Conservation (phyloP, 2,888 invertebrate species). For the Eudemis profundana region DNA sequence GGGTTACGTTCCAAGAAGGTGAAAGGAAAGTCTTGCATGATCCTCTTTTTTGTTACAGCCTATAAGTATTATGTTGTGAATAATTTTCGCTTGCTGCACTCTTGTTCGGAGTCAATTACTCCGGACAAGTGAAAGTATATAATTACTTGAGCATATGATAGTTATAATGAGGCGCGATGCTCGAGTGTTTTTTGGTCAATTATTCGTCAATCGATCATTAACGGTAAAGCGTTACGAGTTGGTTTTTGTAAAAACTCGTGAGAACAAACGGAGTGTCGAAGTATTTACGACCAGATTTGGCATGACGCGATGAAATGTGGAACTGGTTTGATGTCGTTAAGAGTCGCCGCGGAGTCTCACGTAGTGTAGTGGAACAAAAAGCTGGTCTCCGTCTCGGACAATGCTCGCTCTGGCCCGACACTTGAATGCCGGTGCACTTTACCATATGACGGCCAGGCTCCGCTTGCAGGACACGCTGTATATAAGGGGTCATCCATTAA, state of each 20-base stretch:
- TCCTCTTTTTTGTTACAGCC: constrained; percentile 65
- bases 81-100: constrained; percentile 67
- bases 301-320: constrained; percentile 73
- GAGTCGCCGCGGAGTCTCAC: constrained; percentile 79
- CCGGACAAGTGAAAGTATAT: constrained; percentile 74
- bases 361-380: constrained; percentile 78
- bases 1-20: constrained; percentile 67
- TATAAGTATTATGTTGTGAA: constrained; percentile 70
- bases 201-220: constrained; percentile 48
- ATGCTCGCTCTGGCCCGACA: constrained; percentile 69
- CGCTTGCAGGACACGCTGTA: constrained; percentile 32
- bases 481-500: no score
- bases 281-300: constrained; percentile 77
- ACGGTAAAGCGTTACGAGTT: constrained; percentile 45
- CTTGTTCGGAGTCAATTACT: constrained; percentile 72
- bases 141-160: constrained; percentile 58
- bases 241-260: constrained; percentile 60
- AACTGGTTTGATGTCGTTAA: constrained; percentile 81
- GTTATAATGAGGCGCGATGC: constrained; percentile 51
- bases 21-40: constrained; percentile 70
- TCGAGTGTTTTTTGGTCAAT: constrained; percentile 44
- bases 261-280: constrained; percentile 65
- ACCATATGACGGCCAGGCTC: constrained; percentile 58
- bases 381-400: constrained; percentile 68
- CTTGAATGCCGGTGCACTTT: constrained; percentile 76